Evolutionary conservation across 2,888 invertebrate species (phyloP), one percentile per base, ranked within the genome.

Genomic region (Conus canariensis): DNA sequence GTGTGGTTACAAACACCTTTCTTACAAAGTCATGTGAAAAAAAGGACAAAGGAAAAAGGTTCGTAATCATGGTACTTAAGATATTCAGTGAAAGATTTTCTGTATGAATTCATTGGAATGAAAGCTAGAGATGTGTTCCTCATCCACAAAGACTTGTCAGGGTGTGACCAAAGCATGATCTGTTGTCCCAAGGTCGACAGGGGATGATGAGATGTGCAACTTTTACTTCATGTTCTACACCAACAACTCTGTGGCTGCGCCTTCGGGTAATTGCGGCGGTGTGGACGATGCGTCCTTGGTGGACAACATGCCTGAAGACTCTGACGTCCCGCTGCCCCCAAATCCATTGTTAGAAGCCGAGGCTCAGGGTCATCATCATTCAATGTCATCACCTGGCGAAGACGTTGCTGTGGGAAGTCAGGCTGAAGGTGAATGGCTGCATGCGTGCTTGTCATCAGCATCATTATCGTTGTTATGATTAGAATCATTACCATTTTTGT

Each of bases 281-380:
- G 93, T 95, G 92, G 77, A 93, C 9, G 93, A 93, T 64, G 91
- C 93, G 0, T 90, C 91, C 0, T 91, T 96, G 22, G 88, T 90
- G 14, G 93, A 95, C 30, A 91, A 93, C 67, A 93, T 97, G 22
- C 97, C 97, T 7, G 88, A 92, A 0, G 96, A 95, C 91, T 96
- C 96, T 9, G 96, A 96, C 90, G 93, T 94, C 8, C 96, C 96
- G 0, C 94, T 97, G 14, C 97, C 97, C 14, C 95, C 96, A n/a
- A 97, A 97, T 93, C 96, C 96, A 25, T 90, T 88, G 0, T 93
- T 96, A 30, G 96, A 96, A 70, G 95, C 93, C 19, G 91, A 90
- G n/a, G 96, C 95, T 14, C 92, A 91, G 16, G 94, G 94, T 22
- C 93, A 94, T 83, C 93, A 87, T 25, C 60, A 45, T 64, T 10